Base-by-base conservation (phyloP, 2,797 vertebrate species). In the Cirrhinus mrigala region DNA sequence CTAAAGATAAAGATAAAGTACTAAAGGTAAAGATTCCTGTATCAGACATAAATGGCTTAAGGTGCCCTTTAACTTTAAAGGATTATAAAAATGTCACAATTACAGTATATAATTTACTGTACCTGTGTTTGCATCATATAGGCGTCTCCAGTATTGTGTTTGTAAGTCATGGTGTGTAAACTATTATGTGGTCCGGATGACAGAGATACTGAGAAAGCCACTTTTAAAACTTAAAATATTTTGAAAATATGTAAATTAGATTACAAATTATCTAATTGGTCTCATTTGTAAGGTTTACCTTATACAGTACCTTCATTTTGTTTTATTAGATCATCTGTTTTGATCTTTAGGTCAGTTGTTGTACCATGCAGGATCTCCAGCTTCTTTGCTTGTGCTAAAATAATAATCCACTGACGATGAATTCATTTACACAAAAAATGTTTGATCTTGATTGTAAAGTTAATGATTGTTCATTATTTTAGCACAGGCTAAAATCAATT, bases 1-100 rank as follows among this genome's bases (percentile, higher is more conserved):
- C 79, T 14, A n/a, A n/a, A n/a, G n/a, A n/a, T n/a, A n/a, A n/a
- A n/a, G n/a, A n/a, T n/a, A n/a, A n/a, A n/a, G n/a, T n/a, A n/a
- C n/a, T n/a, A n/a, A n/a, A n/a, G n/a, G 79, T 85, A 33, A 87
- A 87, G 50, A 74, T 52, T 37, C 86, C 86, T 87, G 86, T 16
- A 24, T 11, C 60, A 60, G 22, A 60, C 6, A 40, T 50, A 76
- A 50, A 52, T 18, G 15, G 1, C 50, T 52, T 4, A 52, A 52
- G 1, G 5, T 16, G 6, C 16, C 5, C 50, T 52, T 52, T 52
- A 52, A 18, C 50, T 14, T 64, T 0, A 5, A 40, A 18, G 16
- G 2, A 20, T 27, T 18, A 52, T 20, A 4, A 5, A 56, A 11
- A 50, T 16, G 54, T 22, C 0, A 5, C 15, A 18, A 6, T 71